Evolutionary conservation across 2,888 invertebrate species (phyloP), one percentile per base, ranked within the genome.

Genomic region (Drosophila limbata): DNA sequence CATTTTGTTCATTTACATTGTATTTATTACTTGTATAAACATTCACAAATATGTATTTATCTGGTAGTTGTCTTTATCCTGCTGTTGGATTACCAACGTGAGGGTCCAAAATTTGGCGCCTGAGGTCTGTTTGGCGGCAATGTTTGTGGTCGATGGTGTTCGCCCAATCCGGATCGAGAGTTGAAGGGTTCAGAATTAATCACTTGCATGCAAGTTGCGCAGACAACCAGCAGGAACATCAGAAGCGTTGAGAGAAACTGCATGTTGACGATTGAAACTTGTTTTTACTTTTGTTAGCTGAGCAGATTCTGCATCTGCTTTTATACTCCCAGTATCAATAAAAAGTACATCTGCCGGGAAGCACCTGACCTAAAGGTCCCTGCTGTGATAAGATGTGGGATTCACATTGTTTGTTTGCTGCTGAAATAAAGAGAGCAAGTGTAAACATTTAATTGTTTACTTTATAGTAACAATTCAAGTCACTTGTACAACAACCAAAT

Each of bases 81-180:
- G 6, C 13, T 42, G 1, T 42, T 9, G 11, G n/a, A 19, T 52
- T 33, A 66, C 44, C 35, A 75, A 15, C 75, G 59, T 5, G 25
- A 17, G 4, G 33, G 2, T 2, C 72, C 53, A 31, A 66, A 66
- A 8, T 66, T 65, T 0, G 77, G 72, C 1, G 9, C 8, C 21
- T 52, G 15, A 10, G 69, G 53, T 25, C 77, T 52, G 35, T 77
- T 77, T 25, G 77, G 77, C 2, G 77, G 77, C 59, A 77, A 35
- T 9, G 73, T 77, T 17, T 67, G 39, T 31, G 77, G 77, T 1
- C 66, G 52, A 2, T 6, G 45, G 0, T n/a, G 42, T 17, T 25
- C 61, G 0, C 70, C 73, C 42, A 66, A 39, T 8, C 37, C 37
- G 0, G 59, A 10, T 1, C 35, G 50, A 0, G 65, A 39, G 1